phyloP scores from a whole-genome alignment of 2,113 vertebrate genomes.

The Phylloscopus whistleri region DNA sequence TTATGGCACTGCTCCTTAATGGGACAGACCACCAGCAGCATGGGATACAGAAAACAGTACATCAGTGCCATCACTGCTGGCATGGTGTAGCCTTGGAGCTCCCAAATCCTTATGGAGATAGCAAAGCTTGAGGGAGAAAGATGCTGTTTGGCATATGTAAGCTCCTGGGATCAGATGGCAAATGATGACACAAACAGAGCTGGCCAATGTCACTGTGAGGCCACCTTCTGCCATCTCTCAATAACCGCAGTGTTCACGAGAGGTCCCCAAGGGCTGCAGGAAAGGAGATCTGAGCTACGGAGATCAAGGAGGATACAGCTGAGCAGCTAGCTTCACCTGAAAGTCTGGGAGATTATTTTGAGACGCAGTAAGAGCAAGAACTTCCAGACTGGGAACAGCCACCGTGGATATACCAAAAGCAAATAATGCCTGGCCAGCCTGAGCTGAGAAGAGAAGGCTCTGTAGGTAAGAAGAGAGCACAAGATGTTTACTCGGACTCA shows the following conservation, averaged over 20 bases:
- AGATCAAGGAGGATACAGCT: background rate
- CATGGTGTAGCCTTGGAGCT: background rate
- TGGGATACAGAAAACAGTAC: background rate
- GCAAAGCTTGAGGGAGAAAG: background rate
- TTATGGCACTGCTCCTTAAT: background rate
- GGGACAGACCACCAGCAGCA: background rate
- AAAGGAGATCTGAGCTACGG: background rate
- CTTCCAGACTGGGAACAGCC: background rate
- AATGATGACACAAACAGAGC: background rate
- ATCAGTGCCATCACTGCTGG: background rate
- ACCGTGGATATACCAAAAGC: background rate
- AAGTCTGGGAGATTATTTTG: background rate
- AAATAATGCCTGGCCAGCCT: background rate
- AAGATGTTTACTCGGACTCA: background rate
- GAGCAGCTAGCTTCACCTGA: background rate
- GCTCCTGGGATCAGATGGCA: background rate
- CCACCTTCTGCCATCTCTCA: background rate
- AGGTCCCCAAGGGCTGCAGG: background rate
- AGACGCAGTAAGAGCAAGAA: background rate
- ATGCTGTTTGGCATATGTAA: background rate
- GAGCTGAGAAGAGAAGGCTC: background rate
- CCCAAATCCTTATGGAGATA: background rate
- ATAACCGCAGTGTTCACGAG: accelerated
- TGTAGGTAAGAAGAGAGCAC: background rate
- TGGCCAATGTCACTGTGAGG: background rate